These are phyloP conservation scores for Sakesphorus luctuosus DNA, from an alignment of 2,113 vertebrate genomes.

Conservation along the genomic window DNA sequence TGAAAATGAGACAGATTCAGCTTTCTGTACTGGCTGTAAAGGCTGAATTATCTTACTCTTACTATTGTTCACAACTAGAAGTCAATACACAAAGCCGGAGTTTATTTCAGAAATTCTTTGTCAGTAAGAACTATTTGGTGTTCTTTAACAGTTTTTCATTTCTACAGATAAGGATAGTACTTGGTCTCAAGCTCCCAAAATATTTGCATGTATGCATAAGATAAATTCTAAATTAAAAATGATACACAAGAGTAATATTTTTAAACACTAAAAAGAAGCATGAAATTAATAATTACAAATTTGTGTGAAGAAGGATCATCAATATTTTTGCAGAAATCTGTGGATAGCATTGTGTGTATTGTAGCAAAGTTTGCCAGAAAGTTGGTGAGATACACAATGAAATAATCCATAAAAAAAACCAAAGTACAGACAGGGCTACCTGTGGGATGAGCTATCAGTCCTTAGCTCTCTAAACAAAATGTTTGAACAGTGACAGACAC, in stretches of 20 bases:
- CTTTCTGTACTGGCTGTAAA: constrained; percentile 68
- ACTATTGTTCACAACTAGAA: constrained; percentile 70
- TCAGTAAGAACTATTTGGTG: constrained; percentile 27
- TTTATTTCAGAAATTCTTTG: constrained; percentile 69
- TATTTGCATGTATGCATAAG: neutral
- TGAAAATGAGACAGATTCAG: constrained; percentile 78
- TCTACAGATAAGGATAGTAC: neutral
- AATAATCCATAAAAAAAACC: neutral
- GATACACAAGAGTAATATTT: neutral
- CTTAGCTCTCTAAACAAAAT: neutral
- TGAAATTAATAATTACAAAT: constrained; percentile 11
- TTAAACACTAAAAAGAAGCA: neutral
- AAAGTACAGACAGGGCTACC: neutral
- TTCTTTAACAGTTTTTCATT: constrained; percentile 33
- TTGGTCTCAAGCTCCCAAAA: neutral
- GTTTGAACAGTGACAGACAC: neutral
- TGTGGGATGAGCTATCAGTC: neutral
- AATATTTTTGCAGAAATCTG: neutral
- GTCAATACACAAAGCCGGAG: constrained; percentile 73
- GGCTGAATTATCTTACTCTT: constrained; percentile 75
- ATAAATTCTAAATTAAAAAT: constrained; percentile 33
- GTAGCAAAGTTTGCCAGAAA: neutral
- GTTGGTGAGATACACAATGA: neutral
- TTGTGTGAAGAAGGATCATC: neutral
- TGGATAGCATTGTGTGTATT: neutral